A percentile compares a stretch with the other conserved stretches of the same genome.
phyloP scores from a whole-genome alignment of 1,140 invertebrate species.

The Lordiphosa stackelbergi region DNA sequence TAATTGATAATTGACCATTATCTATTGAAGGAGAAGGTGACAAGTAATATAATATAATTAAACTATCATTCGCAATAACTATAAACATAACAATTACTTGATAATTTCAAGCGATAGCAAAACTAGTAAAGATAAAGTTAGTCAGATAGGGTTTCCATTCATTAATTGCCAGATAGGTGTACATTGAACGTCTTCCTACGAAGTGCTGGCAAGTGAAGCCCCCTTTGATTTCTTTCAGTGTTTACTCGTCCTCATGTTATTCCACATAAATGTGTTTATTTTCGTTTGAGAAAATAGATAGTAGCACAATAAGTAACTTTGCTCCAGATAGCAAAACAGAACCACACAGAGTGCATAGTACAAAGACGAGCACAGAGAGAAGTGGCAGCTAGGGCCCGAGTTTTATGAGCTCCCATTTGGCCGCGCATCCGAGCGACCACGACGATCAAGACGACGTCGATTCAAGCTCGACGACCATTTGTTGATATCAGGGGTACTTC shows the following conservation, averaged over 20 bases:
- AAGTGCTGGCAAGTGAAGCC: background rate
- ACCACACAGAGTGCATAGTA: background rate
- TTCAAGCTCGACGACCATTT: background rate
- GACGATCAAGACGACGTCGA: background rate
- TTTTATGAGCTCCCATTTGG: too few species aligned
- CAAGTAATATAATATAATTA: too few species aligned
- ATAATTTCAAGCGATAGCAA: constrained; percentile 14
- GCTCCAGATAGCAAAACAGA: constrained; percentile 38
- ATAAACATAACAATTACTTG: constrained; percentile 9
- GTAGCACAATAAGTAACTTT: constrained; percentile 23
- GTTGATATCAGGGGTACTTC: constrained; percentile 9
- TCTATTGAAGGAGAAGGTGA: too few species aligned
- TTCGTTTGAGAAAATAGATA: constrained; percentile 63
- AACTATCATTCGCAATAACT: constrained; percentile 1
- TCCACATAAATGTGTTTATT: constrained; percentile 24
- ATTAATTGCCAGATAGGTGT: constrained; percentile 37
- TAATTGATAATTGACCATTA: too few species aligned
- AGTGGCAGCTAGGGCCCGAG: too few species aligned
- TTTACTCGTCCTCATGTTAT: constrained; percentile 2
- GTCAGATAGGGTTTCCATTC: constrained; percentile 11
- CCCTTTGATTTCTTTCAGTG: constrained; percentile 19
- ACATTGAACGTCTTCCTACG: background rate
- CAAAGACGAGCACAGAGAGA: too few species aligned
- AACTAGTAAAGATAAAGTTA: constrained; percentile 36
- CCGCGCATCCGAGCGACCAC: too few species aligned